Evolutionary conservation across 30 jellyfish, hydroid and myxozoan species (phyloP).

Genomic region (Chironex yamaguchii): DNA sequence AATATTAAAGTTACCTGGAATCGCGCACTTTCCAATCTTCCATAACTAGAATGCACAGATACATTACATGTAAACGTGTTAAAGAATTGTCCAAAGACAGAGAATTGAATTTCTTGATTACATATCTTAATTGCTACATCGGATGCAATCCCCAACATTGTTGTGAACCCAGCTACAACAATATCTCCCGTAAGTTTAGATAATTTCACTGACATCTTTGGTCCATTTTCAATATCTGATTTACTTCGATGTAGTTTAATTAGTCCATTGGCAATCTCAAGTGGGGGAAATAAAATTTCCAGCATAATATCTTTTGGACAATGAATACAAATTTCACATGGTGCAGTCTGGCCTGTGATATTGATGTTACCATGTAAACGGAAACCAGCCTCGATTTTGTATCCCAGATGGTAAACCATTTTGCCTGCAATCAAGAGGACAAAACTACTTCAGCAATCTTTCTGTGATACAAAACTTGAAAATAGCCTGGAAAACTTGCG

Average conservation of each 20-base stretch:
- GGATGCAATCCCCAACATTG: background rate
- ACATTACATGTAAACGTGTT: background rate
- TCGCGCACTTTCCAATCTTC: background rate
- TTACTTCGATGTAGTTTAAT: background rate
- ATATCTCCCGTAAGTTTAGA: no score
- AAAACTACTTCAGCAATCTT: no score
- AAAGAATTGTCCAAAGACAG: background rate
- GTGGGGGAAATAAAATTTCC: background rate
- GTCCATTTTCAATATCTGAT: background rate
- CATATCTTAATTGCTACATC: background rate
- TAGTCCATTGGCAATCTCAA: background rate
- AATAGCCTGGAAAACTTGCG: no score
- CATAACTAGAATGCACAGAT: background rate
- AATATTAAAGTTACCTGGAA: background rate
- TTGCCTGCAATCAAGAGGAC: background rate
- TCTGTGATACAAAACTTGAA: no score
- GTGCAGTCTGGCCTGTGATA: background rate
- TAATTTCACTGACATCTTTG: background rate
- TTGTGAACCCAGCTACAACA: background rate
- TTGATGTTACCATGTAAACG: background rate
- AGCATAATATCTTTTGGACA: background rate
- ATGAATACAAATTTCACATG: background rate
- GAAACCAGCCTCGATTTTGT: background rate
- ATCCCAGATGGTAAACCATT: background rate
- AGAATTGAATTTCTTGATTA: no score